Conservation (phyloP, 2,113 vertebrate genomes). For the Clupea harengus region DNA sequence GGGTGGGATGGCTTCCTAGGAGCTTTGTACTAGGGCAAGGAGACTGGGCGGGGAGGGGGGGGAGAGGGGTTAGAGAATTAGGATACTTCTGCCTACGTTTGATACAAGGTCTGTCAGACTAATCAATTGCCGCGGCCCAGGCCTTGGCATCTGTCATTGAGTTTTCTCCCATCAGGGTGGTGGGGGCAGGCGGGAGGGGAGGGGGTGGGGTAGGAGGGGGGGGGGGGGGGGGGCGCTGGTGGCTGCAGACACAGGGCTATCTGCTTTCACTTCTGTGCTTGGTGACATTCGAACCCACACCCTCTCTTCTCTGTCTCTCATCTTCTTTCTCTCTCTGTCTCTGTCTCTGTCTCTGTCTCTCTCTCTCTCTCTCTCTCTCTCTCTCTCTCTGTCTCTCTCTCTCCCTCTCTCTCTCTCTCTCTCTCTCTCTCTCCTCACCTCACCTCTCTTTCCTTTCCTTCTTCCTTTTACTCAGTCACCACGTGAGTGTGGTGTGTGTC, state of each 20-base stretch:
- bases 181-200: neutral
- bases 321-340: neutral
- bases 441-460: neutral
- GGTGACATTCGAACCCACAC: neutral
- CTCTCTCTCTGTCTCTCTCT: constrained; percentile 22
- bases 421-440: constrained; percentile 31
- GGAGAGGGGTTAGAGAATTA: constrained; percentile 39
- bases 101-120: constrained; percentile 59
- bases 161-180: constrained; percentile 69
- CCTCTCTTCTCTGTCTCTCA: neutral
- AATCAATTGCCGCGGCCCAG: constrained; percentile 64
- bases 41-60: neutral
- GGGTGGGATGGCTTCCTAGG: constrained; percentile 22
- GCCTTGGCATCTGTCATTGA: constrained; percentile 72
- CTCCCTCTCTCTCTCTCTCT: constrained; percentile 29
- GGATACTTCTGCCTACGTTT: constrained; percentile 43
- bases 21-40: constrained; percentile 31
- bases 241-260: constrained; percentile 64
- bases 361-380: constrained; percentile 29
- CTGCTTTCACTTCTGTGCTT: constrained; percentile 63
- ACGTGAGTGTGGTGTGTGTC: neutral
- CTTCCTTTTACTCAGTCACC: neutral
- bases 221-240: constrained; percentile 46
- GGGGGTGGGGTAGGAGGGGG: neutral
- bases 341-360: neutral